phyloP scores from a whole-genome alignment of 2,113 vertebrate species.

The Syrrhaptes paradoxus region DNA sequence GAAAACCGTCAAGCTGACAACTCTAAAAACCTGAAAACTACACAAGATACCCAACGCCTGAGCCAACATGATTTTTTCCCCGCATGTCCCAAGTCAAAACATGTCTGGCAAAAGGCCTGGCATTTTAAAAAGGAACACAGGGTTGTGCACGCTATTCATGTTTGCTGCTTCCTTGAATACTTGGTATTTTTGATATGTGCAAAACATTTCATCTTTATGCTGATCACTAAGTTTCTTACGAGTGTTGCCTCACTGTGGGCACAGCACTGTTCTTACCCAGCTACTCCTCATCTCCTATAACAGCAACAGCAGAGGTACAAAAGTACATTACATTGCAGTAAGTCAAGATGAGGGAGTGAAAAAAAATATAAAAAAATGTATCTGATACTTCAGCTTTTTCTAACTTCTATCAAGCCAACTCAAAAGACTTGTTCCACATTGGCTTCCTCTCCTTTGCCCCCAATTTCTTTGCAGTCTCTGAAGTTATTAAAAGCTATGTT shows the following conservation, averaged over 20 bases:
- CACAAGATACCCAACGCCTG: neutral
- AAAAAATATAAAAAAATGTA: neutral
- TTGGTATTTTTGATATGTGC: rapidly evolving
- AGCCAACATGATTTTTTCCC: neutral
- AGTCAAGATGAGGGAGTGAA: neutral
- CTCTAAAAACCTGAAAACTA: neutral
- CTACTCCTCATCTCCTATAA: neutral
- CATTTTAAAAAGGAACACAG: neutral
- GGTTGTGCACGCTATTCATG: rapidly evolving
- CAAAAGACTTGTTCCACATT: neutral
- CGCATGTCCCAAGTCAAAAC: neutral
- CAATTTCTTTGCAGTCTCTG: neutral
- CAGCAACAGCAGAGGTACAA: rapidly evolving
- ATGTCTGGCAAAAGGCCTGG: neutral
- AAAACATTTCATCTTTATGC: too few species aligned
- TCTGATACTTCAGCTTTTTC: neutral
- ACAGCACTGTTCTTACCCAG: rapidly evolving
- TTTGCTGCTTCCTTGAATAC: neutral
- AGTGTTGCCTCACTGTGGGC: neutral
- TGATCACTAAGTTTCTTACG: rapidly evolving
- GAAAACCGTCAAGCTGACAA: neutral
- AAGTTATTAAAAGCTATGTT: neutral
- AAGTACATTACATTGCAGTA: neutral
- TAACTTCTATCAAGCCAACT: neutral
- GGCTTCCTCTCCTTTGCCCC: neutral